Conservation (phyloP, 2,797 vertebrate genomes). For the Lutjanus campechanus region DNA sequence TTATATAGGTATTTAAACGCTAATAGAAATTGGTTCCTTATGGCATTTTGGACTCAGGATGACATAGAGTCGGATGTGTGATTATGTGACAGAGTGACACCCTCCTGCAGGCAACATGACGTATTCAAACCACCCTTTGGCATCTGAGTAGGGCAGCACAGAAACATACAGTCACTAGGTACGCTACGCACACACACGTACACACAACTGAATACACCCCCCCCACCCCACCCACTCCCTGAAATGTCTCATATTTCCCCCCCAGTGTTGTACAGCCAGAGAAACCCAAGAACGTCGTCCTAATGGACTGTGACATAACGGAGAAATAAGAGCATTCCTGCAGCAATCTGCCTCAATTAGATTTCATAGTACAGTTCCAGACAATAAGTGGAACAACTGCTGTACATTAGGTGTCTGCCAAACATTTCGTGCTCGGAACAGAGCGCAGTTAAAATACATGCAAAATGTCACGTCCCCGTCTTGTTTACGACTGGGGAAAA, state of each 20-base stretch:
- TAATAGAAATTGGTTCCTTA: background rate
- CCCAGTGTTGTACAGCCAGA: constrained; percentile 29
- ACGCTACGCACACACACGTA: constrained; percentile 1
- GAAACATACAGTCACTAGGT: constrained; percentile 21
- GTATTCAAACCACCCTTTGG: constrained; percentile 27
- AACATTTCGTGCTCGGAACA: constrained; percentile 20
- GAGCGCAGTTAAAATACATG: constrained; percentile 4
- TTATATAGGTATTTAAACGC: background rate
- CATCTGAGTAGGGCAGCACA: constrained; percentile 24
- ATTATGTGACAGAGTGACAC: constrained; percentile 38
- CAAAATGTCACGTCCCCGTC: constrained; percentile 33
- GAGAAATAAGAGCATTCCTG: constrained; percentile 61
- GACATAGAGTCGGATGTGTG: constrained; percentile 34
- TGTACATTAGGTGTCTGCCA: constrained; percentile 39
- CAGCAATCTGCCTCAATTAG: constrained; percentile 40
- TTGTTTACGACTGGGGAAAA: background rate
- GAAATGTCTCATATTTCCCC: constrained; percentile 60
- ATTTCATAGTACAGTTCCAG: constrained; percentile 48
- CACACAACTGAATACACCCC: constrained; percentile 17
- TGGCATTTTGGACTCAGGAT: constrained; percentile 29
- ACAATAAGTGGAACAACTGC: constrained; percentile 53
- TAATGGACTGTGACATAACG: constrained; percentile 66
- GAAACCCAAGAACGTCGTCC: constrained; percentile 59
- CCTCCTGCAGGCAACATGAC: constrained; percentile 39
- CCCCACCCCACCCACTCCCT: constrained; percentile 20